Evolutionary conservation across 2,113 vertebrate species (phyloP).

Genomic region (Casuarius casuarius): DNA sequence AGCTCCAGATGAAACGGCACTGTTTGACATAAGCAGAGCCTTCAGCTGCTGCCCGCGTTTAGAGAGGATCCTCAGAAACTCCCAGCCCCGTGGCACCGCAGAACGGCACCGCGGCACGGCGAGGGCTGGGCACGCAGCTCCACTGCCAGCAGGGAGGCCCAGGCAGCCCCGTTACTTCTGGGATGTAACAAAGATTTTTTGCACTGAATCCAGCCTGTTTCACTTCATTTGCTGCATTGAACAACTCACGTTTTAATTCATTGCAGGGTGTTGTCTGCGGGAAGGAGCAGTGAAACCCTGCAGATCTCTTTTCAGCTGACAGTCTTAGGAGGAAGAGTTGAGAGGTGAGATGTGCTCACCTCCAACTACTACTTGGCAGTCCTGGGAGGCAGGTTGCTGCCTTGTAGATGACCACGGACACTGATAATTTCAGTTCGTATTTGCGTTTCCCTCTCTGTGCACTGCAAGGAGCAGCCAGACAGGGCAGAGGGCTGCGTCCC

Average conservation of each 20-base stretch:
- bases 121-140: neutral
- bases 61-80: neutral
- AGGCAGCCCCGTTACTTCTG: neutral
- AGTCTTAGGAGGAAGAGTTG: neutral
- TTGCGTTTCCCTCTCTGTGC: neutral
- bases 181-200: neutral
- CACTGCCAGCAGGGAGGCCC: neutral
- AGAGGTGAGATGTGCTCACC: neutral
- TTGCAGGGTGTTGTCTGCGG: neutral
- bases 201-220: neutral
- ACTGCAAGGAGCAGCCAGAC: neutral
- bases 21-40: neutral
- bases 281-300: neutral
- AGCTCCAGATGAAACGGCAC: neutral
- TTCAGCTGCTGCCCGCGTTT: neutral
- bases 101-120: rapidly evolving
- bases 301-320: neutral
- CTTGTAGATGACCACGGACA: neutral
- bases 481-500: neutral
- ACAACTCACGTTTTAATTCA: neutral
- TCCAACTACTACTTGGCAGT: neutral
- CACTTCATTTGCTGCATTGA: neutral
- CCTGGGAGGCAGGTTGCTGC: neutral
- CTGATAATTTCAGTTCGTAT: neutral
- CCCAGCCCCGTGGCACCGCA: neutral